phyloP scores from a whole-genome alignment of 2,113 vertebrate species.

The Cyprinodon brontotheroides region DNA sequence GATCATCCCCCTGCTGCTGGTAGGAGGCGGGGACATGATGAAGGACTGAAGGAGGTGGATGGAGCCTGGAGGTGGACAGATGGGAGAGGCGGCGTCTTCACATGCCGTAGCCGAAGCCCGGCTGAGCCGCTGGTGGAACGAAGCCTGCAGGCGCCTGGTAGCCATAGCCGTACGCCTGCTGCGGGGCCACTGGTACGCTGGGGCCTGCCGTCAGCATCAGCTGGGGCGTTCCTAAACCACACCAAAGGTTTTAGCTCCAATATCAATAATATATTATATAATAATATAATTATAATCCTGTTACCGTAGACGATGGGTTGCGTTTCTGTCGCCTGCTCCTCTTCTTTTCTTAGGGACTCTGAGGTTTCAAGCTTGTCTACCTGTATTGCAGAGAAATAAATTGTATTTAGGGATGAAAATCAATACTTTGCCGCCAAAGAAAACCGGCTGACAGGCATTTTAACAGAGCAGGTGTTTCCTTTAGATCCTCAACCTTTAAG shows the following conservation, averaged over 20 bases:
- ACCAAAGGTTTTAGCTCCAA: background rate
- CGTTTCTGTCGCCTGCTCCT: slow-evolving; percentile 98
- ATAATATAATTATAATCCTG: no score
- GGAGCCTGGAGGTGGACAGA: slow-evolving; percentile 68
- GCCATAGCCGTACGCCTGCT: slow-evolving; percentile 92
- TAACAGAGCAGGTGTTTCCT: no score
- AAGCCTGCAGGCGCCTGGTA: slow-evolving; percentile 91
- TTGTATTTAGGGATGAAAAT: slow-evolving; percentile 1
- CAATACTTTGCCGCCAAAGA: background rate
- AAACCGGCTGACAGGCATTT: background rate
- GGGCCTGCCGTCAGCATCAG: slow-evolving; percentile 98
- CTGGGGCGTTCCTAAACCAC: slow-evolving; percentile 89
- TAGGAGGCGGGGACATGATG: slow-evolving; percentile 81
- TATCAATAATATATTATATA: no score
- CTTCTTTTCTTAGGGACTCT: slow-evolving; percentile 97
- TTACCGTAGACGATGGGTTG: slow-evolving; percentile 99
- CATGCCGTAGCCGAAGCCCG: slow-evolving; percentile 96
- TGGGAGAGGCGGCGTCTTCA: slow-evolving; percentile 76
- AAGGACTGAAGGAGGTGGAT: slow-evolving; percentile 82
- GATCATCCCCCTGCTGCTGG: slow-evolving; percentile 63
- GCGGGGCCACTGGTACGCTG: slow-evolving; percentile 92
- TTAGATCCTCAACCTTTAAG: no score
- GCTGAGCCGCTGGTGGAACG: slow-evolving; percentile 85
- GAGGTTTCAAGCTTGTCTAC: slow-evolving; percentile 98
- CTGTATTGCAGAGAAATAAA: slow-evolving; percentile 71